These are phyloP conservation scores for Lepidurus couesii DNA, from an alignment of 1,140 invertebrate species.

Conservation along the genomic window DNA sequence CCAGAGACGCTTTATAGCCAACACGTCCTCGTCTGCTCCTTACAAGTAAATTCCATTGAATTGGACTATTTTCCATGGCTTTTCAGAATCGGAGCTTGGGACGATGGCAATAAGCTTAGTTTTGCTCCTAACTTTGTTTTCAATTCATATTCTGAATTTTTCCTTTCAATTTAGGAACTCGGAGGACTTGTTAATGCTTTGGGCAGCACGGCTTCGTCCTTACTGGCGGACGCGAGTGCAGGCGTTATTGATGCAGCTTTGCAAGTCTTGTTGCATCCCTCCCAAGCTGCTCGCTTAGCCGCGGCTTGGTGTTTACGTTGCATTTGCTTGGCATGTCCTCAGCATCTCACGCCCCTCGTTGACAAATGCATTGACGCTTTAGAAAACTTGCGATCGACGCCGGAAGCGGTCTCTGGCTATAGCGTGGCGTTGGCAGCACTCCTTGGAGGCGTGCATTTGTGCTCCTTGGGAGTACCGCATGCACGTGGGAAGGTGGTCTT, in stretches of 20 bases:
- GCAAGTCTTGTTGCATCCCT: constrained; percentile 84
- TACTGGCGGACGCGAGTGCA: constrained; percentile 69
- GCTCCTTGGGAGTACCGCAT: constrained; percentile 91
- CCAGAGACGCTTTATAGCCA: constrained; percentile 88
- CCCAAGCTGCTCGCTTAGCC: constrained; percentile 80
- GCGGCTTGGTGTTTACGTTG: constrained; percentile 91
- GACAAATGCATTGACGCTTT: constrained; percentile 80
- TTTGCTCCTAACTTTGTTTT: not conserved
- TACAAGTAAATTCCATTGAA: constrained; percentile 83
- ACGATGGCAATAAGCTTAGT: too few relatives aligned
- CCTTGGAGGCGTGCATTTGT: constrained; percentile 81
- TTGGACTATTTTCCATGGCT: not conserved
- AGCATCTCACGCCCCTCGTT: constrained; percentile 85
- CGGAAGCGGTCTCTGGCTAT: constrained; percentile 90
- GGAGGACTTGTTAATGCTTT: constrained; percentile 66
- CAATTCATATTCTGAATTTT: not conserved
- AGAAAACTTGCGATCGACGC: constrained; percentile 80
- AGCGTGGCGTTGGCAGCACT: constrained; percentile 88
- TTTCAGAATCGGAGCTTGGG: not conserved
- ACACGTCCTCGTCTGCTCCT: constrained; percentile 85
- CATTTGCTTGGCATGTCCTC: constrained; percentile 86
- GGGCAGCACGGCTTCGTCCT: constrained; percentile 82
- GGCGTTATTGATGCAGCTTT: constrained; percentile 58
- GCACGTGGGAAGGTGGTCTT: constrained; percentile 94
- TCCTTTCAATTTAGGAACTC: constrained; percentile 52